Conservation (phyloP, 2,797 vertebrate species). For the Anguilla obscura region DNA sequence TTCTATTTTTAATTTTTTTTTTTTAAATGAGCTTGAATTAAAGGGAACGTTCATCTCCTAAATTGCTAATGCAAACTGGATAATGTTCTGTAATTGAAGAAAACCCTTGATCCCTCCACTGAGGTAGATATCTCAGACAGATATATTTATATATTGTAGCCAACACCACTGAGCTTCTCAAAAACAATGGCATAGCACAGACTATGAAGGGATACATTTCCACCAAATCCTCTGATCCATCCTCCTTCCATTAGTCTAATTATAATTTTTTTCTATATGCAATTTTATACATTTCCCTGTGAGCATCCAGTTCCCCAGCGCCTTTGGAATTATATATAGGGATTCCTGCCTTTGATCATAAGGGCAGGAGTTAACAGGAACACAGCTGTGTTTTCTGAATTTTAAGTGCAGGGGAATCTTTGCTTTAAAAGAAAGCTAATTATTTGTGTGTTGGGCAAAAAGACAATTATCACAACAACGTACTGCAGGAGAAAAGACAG, state of each 20-base stretch:
- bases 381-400: neutral
- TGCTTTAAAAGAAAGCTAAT: conserved; percentile 8
- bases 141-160: neutral
- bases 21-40: neutral
- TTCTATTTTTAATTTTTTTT: neutral
- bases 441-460: neutral
- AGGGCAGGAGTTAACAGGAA: neutral
- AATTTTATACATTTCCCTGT: neutral
- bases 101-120: neutral
- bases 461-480: neutral
- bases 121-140: neutral
- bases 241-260: neutral
- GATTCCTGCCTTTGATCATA: neutral
- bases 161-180: neutral
- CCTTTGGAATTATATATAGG: conserved; percentile 2
- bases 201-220: neutral
- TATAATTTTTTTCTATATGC: neutral
- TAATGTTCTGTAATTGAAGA: neutral
- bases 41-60: neutral
- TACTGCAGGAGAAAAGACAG: neutral
- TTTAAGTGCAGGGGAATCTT: neutral
- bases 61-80: neutral
- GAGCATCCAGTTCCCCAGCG: neutral
- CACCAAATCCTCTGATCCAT: neutral
- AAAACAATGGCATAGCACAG: neutral